Evolutionary conservation across 23 tunicate species (phyloP), one percentile per base, ranked within the genome.

Genomic region (Phallusia fumigata): DNA sequence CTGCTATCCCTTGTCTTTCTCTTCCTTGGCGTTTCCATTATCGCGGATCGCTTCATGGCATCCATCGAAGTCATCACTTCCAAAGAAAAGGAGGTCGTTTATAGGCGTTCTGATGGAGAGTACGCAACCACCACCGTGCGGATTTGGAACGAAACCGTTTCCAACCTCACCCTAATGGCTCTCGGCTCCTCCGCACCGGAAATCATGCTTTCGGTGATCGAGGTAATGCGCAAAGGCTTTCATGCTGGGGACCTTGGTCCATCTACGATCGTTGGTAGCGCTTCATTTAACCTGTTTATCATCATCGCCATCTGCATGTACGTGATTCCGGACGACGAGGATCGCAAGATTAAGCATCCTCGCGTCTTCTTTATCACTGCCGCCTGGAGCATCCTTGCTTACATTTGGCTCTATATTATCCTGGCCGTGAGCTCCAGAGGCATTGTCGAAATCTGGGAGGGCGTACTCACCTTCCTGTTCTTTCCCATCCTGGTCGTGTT

Each of bases 231-330:
- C 28, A 82, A 82, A 73, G 93, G 93, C 22, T 90, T 96, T 76
- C 30, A 78, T 3, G 99, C 99, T 22, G 99, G 99, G 0, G 99
- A 91, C 31, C 88, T 96, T 24, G 99, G 99, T 18, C 99, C 99
- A 0, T 96, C 99, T 19, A 96, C 99, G n/a, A 96, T 96, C 81
- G 99, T 96, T 19, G 99, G 99, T 28, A 87, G 93, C 83, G 99
- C 99, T 11, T 88, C 97, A 0, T 96, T 96, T 64, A 96, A 96
- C 73, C 88, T 96, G 18, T 96, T 96, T 73, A 96, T 96, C 64
- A 96, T 96, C 80, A 96, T 96, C 73, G 99, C 97, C 45, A 88
- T 96, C n/a, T 96, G 99, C 85, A 96, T 96, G 96, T 96, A 96
- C 86, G 99, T 96, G 19, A 96, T 96, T 22, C 99, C 99, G 11